Conservation (phyloP, 37 sponge, comb jelly and placozoan genomes). For the Halisarca cf. caerulea region DNA sequence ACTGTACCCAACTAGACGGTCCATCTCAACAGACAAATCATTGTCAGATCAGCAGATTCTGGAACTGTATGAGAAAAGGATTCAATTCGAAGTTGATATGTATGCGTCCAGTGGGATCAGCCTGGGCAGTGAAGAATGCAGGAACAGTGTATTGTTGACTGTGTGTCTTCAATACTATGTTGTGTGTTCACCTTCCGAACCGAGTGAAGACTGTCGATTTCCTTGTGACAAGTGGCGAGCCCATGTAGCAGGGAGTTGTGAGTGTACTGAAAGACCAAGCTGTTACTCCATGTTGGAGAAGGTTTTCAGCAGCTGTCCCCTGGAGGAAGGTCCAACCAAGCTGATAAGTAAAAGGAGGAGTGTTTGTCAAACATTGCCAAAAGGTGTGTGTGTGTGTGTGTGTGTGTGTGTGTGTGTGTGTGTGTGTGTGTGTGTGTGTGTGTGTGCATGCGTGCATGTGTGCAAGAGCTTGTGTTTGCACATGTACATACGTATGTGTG, state of each 20-base stretch:
- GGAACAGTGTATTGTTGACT: background rate
- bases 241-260: background rate
- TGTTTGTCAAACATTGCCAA: background rate
- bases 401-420: background rate
- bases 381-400: slow-evolving; percentile 1
- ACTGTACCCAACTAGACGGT: background rate
- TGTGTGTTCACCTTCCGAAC: background rate
- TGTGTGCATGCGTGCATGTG: background rate
- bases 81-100: background rate
- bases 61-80: background rate
- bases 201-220: background rate
- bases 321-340: background rate
- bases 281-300: background rate
- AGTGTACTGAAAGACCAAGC: background rate
- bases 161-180: background rate
- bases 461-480: background rate
- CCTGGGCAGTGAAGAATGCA: background rate
- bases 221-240: slow-evolving; percentile 9
- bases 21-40: background rate
- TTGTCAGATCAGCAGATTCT: background rate
- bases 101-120: background rate
- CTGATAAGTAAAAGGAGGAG: background rate
- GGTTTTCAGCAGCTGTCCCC: background rate
- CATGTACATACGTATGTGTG: background rate
- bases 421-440: background rate